These are phyloP conservation scores for Cyclina sinensis DNA, from an alignment of 1,140 invertebrate genomes.

Conservation along the genomic window DNA sequence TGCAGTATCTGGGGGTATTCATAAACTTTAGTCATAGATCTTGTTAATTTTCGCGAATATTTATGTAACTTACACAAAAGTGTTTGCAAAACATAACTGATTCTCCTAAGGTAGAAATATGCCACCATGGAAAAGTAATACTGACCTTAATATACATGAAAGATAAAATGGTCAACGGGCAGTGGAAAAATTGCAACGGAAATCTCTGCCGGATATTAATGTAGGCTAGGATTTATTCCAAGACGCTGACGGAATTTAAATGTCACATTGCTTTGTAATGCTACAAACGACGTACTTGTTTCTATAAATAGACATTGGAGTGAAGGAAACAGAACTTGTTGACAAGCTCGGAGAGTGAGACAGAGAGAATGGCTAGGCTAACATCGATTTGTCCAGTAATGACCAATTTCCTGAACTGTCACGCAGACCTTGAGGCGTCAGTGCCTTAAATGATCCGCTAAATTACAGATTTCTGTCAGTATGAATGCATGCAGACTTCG, in stretches of 20 bases:
- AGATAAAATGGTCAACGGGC: too few species aligned
- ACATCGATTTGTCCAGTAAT: conserved; percentile 11
- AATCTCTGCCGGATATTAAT: background rate
- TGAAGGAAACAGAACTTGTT: background rate
- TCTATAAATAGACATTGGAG: background rate
- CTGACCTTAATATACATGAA: too few species aligned
- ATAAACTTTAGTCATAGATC: too few species aligned
- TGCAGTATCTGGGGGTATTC: too few species aligned
- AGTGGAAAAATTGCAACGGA: too few species aligned
- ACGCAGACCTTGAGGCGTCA: conserved; percentile 27
- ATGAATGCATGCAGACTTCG: background rate
- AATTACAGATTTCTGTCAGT: background rate
- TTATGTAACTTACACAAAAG: too few species aligned
- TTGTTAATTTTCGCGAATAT: too few species aligned
- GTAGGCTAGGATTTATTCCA: background rate
- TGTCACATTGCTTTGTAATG: background rate
- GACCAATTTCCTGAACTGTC: conserved; percentile 34
- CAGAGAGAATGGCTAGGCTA: background rate
- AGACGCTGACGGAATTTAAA: conserved; percentile 15
- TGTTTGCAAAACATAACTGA: too few species aligned
- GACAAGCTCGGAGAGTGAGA: background rate
- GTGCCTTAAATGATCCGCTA: background rate
- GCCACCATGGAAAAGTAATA: too few species aligned
- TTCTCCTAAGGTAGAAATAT: too few species aligned
- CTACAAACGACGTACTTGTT: background rate